Percentiles rank a stretch among this genome's conserved stretches.
These are phyloP conservation scores for Macroglossus sobrinus DNA, from an alignment of 2,113 vertebrate species.

Conservation along the genomic window DNA sequence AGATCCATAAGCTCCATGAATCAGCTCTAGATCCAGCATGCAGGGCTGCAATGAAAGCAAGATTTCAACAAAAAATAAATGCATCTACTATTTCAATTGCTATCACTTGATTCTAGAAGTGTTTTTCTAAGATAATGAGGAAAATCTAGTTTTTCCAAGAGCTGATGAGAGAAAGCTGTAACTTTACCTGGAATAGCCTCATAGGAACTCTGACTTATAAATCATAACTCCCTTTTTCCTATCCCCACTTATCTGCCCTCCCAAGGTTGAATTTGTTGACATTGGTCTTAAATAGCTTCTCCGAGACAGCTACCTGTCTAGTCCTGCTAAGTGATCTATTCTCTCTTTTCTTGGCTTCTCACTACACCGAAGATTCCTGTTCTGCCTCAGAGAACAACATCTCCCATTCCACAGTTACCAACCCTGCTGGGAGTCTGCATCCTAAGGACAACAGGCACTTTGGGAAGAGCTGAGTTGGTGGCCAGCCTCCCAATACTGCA, in stretches of 20 bases:
- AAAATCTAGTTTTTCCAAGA: not conserved
- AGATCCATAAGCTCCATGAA: not conserved
- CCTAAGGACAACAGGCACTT: not conserved
- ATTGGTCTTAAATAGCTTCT: not conserved
- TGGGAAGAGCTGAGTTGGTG: not conserved
- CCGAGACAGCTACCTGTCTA: not conserved
- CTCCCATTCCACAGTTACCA: not conserved
- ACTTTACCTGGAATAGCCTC: not conserved
- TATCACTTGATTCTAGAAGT: not conserved
- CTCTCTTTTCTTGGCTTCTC: not conserved
- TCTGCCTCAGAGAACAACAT: accelerated
- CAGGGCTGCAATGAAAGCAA: not conserved
- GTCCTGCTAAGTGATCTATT: too few relatives aligned
- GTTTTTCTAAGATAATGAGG: not conserved
- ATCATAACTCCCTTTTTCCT: not conserved
- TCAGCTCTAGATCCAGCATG: not conserved
- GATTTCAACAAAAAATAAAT: not conserved
- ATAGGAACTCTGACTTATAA: not conserved
- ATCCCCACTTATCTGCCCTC: not conserved
- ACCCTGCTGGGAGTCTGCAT: not conserved
- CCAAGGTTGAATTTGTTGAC: not conserved
- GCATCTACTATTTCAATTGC: not conserved
- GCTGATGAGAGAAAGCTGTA: not conserved
- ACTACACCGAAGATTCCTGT: not conserved
- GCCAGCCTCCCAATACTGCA: not conserved